These are phyloP conservation scores for Corythornis madagascariensis DNA, from an alignment of 2,113 vertebrate genomes.

Conservation along the genomic window DNA sequence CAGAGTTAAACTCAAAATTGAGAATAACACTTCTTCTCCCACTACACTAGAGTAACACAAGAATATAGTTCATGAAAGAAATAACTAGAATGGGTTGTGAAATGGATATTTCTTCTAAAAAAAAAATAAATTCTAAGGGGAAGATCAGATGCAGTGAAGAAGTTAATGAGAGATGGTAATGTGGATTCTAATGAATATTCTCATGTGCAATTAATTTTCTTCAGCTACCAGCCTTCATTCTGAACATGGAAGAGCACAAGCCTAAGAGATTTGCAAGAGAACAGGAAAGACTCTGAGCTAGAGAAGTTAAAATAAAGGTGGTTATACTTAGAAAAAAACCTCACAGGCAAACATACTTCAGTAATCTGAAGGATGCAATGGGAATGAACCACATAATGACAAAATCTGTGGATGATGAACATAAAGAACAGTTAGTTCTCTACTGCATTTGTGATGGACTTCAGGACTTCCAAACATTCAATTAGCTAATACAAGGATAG, in stretches of 20 bases:
- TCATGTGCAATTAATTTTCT: background rate
- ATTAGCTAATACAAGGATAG: background rate
- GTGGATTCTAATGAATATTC: background rate
- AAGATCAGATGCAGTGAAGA: background rate
- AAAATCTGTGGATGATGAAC: background rate
- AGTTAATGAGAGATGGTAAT: background rate
- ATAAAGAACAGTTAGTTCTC: background rate
- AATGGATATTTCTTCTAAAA: background rate
- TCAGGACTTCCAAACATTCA: constrained; percentile 11
- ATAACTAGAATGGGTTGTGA: background rate
- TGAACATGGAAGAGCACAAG: background rate
- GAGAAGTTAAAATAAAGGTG: background rate
- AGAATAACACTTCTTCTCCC: background rate
- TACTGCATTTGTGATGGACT: background rate
- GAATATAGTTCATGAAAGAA: background rate
- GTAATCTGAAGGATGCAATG: background rate
- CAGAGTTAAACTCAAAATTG: background rate
- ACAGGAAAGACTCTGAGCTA: background rate
- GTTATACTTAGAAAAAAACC: background rate
- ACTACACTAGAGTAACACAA: background rate
- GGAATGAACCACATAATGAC: background rate
- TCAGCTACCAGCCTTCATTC: background rate
- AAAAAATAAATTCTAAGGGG: background rate
- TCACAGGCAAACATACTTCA: background rate
- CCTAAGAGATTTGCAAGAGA: background rate